phyloP scores from a whole-genome alignment of 2,113 vertebrate species.

The Macheiramphus alcinus region DNA sequence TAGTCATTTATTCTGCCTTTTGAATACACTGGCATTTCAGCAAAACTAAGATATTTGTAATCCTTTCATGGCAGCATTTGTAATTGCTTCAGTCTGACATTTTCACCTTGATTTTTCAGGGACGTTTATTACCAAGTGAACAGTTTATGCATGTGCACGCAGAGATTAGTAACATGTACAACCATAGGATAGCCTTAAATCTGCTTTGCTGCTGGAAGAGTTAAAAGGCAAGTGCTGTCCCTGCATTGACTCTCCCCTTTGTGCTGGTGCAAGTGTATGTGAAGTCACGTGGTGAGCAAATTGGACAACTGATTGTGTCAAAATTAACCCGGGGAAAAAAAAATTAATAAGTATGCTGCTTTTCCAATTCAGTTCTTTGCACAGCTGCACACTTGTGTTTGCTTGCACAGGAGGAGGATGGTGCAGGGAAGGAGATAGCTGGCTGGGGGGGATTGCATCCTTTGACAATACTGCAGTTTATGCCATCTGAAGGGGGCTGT shows the following conservation, averaged over 20 bases:
- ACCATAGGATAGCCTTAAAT: neutral
- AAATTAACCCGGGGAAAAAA: neutral
- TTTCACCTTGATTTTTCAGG: rapidly evolving
- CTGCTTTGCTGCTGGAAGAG: neutral
- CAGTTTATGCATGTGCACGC: neutral
- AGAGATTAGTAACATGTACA: rapidly evolving
- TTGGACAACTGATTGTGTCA: neutral
- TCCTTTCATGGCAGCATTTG: neutral
- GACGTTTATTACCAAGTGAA: neutral
- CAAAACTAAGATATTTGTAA: neutral
- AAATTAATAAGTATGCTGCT: neutral
- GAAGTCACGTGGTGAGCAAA: neutral
- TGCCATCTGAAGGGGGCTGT: neutral
- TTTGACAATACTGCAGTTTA: rapidly evolving
- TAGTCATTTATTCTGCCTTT: neutral
- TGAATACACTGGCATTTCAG: neutral
- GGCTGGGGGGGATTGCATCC: neutral
- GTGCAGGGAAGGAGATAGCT: neutral
- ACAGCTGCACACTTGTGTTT: neutral
- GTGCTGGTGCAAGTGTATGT: neutral
- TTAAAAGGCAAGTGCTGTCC: neutral
- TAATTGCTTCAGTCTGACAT: neutral
- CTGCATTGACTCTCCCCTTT: neutral
- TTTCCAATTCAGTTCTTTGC: neutral
- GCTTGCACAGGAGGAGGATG: neutral